A percentile compares a stretch with the other conserved stretches of the same genome.
Conservation (phyloP, 2,113 vertebrate species). For the Albula glossodonta region DNA sequence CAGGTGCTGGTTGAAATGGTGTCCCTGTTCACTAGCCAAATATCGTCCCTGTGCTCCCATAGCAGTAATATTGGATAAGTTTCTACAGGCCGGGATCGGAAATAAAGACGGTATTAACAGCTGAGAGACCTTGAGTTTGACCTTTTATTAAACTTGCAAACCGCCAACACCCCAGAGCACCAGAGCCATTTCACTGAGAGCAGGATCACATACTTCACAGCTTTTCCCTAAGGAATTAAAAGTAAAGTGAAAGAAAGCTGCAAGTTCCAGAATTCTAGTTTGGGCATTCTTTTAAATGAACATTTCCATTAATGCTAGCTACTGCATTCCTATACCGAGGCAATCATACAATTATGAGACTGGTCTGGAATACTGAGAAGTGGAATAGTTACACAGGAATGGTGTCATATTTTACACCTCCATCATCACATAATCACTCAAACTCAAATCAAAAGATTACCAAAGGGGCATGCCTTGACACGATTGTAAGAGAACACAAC, state of each 20-base stretch:
- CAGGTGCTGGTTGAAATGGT: background rate
- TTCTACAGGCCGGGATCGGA: background rate
- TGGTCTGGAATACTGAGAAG: background rate
- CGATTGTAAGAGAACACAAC: too few species aligned
- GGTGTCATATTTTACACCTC: too few species aligned
- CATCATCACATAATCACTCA: too few species aligned
- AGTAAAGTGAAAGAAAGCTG: background rate
- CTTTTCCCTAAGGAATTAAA: background rate
- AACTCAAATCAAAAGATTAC: too few species aligned
- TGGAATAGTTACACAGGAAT: background rate
- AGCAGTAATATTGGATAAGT: background rate
- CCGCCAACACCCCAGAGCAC: background rate
- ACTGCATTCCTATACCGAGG: background rate
- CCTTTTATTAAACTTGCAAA: background rate
- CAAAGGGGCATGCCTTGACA: too few species aligned
- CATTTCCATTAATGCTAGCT: background rate
- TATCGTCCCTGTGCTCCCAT: constrained; percentile 7
- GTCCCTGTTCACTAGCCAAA: background rate
- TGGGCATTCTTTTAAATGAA: background rate
- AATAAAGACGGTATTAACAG: constrained; percentile 9
- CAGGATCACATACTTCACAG: constrained; percentile 6
- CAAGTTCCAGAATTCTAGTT: background rate
- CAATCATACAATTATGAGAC: background rate
- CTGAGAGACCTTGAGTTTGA: background rate
- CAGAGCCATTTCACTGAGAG: background rate